phyloP scores from a whole-genome alignment of 2,888 invertebrate species.

The Selenia dentaria region DNA sequence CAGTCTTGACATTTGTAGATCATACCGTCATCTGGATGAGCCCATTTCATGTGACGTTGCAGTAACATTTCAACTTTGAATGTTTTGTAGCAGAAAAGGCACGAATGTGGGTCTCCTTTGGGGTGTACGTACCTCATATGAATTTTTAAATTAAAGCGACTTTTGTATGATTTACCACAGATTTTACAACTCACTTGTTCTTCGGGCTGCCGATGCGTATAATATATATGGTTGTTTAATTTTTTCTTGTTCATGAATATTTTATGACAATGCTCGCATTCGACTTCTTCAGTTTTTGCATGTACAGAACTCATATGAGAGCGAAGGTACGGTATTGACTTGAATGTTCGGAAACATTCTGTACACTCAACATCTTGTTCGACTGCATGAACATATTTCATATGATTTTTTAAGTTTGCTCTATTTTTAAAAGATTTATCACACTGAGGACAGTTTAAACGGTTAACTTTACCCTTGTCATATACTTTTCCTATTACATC shows the following conservation, averaged over 20 bases:
- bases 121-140: constrained; percentile 50
- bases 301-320: constrained; percentile 45
- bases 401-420: constrained; percentile 40
- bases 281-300: constrained; percentile 29
- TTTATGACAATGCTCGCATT: constrained; percentile 44
- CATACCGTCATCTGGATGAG: constrained; percentile 45
- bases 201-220: constrained; percentile 43
- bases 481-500: constrained; percentile 41
- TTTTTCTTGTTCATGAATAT: constrained; percentile 45
- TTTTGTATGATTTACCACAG: constrained; percentile 46
- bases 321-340: constrained; percentile 41
- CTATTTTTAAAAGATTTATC: constrained; percentile 41
- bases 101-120: constrained; percentile 34
- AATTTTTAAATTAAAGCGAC: constrained; percentile 44
- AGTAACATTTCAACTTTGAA: constrained; percentile 47
- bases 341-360: constrained; percentile 42
- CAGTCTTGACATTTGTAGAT: constrained; percentile 47
- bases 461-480: constrained; percentile 43
- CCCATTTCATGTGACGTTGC: constrained; percentile 48
- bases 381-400: constrained; percentile 42
- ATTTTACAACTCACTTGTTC: constrained; percentile 39
- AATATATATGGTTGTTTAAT: constrained; percentile 48
- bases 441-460: constrained; percentile 38
- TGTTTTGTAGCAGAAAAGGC: constrained; percentile 41
- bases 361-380: constrained; percentile 41